Base-by-base conservation (phyloP, 2,797 vertebrate genomes). In the Mormyrops boulengeri region DNA sequence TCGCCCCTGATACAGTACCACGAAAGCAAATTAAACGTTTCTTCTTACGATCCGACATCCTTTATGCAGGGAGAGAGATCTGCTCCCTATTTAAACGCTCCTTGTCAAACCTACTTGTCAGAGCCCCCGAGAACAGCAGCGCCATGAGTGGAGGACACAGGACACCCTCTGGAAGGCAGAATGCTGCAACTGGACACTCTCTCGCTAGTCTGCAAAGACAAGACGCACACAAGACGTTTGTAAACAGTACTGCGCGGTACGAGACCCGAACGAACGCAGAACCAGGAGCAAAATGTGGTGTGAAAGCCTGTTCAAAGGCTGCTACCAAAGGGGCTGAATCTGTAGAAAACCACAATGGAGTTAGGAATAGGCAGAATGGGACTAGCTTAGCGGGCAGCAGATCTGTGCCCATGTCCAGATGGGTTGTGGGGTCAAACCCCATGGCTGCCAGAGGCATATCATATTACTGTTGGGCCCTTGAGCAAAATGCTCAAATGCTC, bases 101-200 rank as follows among this genome's bases (percentile, higher is more conserved):
- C 14, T n/a, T 7, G 38, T 17, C 14, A 82, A 89, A 94, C 95
- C 2, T 95, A 96, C 96, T 96, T 89, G 95, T 96, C 69, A 96
- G 92, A 0, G 94, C 93, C 92, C 95, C 94, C 0, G 94, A 94
- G 93, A 96, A 96, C 91, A 95, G 95, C 92, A 94, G 90, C 55
- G 94, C 69, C 96, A 96, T 96, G 90, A 82, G 88, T 55, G 90
- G 26, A 89, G 12, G 50, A 62, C 55, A 80, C 88, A 55, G 34
- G 60, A 80, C 26, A 1, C 9, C 52, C 53, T 89, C 80, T 55
- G 69, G 60, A 49, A 41, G 26, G 14, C 49, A n/a, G 17, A n/a
- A 17, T 19, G 62, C 19, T 6, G n/a, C n/a, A 19, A 50, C 73
- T 2, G 55, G 57, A 17, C 12, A 22, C 66, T 62, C 88, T 80